Base-by-base conservation (phyloP, 2,888 invertebrate genomes). In the Hypselothyrea guttata region DNA sequence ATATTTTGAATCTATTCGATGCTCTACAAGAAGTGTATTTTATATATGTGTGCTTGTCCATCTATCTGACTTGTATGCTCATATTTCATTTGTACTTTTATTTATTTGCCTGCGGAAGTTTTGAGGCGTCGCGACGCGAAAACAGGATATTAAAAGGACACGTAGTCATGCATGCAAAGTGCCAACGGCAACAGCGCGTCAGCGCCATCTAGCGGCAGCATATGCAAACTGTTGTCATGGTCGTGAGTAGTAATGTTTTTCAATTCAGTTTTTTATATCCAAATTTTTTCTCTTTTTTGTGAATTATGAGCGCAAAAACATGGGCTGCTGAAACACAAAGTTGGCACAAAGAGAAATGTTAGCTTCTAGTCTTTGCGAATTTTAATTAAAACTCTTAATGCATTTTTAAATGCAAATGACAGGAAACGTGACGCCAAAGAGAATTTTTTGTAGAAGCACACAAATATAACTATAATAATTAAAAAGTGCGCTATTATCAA, bases 71-170 rank as follows among this genome's bases (percentile, higher is more conserved):
- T 28, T 13, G 33, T 40, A 27, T 56, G 52, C 53, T 49, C 61
- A 66, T 70, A 66, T 53, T 63, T 71, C 49, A 58, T 56, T 47
- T 22, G 68, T 58, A 46, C 42, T 73, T 61, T 48, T 55, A 73
- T 83, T 78, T 78, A 79, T 78, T 68, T 79, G 65, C 56, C 16
- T 15, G 47, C 76, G 84, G 68, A 83, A 73, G 73, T 59, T 77
- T 71, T 68, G 65, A 52, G 71, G 68, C 73, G 34, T 38, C 57
- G 48, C 69, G 40, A 31, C 60, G 42, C 71, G 34, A 38, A 57
- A 27, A 66, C 84, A 73, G 84, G 84, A 84, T 78, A 81, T 81
- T 84, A 84, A 84, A 81, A 77, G 84, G 75, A 84, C 78, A 78
- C 69, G 75, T 82, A 77, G 73, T 77, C 81, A 73, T 71, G 81